phyloP scores from a whole-genome alignment of 2,113 vertebrate species.

The Mobula hypostoma region DNA sequence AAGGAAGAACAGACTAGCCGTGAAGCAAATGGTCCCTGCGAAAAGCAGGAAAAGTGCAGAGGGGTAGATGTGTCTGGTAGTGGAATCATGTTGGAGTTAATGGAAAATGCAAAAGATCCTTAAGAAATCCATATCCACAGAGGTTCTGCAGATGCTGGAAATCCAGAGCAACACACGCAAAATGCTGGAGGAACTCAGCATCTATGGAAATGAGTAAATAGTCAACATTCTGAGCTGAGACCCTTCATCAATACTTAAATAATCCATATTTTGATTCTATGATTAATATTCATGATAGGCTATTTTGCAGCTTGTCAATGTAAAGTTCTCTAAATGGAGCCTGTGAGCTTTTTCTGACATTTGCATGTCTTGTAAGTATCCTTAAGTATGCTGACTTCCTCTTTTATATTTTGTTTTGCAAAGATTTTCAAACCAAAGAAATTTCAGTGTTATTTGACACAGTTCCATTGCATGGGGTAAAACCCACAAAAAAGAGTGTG shows the following conservation, averaged over 20 bases:
- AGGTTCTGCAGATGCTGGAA: too few species aligned
- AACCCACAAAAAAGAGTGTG: not conserved
- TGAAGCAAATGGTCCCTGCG: too few species aligned
- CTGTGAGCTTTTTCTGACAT: not conserved
- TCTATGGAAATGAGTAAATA: too few species aligned
- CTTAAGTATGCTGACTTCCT: not conserved
- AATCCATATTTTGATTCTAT: not conserved
- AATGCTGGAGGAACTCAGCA: too few species aligned
- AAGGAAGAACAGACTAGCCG: too few species aligned
- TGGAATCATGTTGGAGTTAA: too few species aligned
- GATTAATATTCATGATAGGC: not conserved
- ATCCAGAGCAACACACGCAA: too few species aligned
- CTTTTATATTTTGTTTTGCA: not conserved
- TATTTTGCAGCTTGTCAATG: not conserved
- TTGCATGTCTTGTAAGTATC: not conserved
- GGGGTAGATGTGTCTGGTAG: too few species aligned
- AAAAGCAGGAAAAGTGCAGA: too few species aligned
- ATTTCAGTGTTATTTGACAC: not conserved
- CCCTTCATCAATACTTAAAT: not conserved
- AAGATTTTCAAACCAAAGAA: not conserved
- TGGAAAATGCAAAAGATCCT: too few species aligned
- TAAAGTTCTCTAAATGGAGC: not conserved
- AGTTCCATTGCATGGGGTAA: not conserved
- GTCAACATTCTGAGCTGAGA: too few species aligned
- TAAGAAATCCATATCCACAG: too few species aligned